Evolutionary conservation across 2,797 vertebrate genomes (phyloP), one percentile per base, ranked within the genome.

Genomic region (Phalanger gymnotis): DNA sequence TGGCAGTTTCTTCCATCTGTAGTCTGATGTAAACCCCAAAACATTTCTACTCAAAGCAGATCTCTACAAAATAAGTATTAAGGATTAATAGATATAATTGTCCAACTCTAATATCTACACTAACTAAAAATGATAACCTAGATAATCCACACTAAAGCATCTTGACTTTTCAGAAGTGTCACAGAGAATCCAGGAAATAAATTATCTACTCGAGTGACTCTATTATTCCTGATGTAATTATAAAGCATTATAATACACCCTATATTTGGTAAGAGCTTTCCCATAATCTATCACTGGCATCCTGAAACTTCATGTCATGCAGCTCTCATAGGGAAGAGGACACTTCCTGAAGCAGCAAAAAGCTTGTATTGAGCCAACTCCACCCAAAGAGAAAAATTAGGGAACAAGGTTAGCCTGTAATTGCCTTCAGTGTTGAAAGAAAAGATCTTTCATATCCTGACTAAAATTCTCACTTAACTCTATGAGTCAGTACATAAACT

Each of bases 401-500:
- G 51, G 61, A 93, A 92, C 57, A 92, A 53, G 92, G 5, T 92
- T 92, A 5, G 6, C 34, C 94, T 94, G 28, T 90, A 96, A 94
- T 97, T 93, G 96, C 90, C 93, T 95, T 96, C 96, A 92, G 91
- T 19, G 73, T 96, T 94, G 97, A 96, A 97, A 97, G 96, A 97
- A 97, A 95, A 97, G 95, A 96, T 95, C 73, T 10, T 92, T 97
- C 92, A 96, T 95, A 97, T 96, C 96, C 95, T 96, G 94, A 94
- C 95, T 95, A 93, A 97, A 96, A 92, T 97, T 94, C 96, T 96
- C 96, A 97, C 95, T 96, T 96, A 91, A 0, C 93, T 73, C 96
- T 0, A 1, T 95, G 96, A 97, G 96, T 97, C 96, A 97, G 96
- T 94, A 96, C 94, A 97, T 97, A 97, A 97, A 97, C 95, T 97